Percentiles rank a stretch among this genome's conserved stretches.
Conservation (phyloP, 2,797 vertebrate species). For the Poeciliopsis turneri region DNA sequence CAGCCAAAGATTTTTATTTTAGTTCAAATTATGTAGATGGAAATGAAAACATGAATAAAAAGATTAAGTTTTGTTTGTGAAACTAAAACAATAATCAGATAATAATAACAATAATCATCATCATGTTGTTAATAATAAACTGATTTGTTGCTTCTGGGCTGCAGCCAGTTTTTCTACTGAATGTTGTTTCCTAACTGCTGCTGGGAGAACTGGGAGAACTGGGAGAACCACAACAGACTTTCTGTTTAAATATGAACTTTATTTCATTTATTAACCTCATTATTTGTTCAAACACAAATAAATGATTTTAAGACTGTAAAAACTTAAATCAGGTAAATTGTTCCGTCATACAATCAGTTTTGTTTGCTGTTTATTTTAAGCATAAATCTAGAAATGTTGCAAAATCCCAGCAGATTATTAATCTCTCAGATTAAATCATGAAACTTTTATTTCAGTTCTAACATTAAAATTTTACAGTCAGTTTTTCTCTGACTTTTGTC, state of each 20-base stretch:
- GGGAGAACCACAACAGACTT: background rate
- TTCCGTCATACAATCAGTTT: background rate
- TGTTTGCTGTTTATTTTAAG: background rate
- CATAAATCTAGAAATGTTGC: background rate
- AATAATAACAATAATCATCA: too few species aligned
- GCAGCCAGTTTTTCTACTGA: background rate
- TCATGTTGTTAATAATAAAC: background rate
- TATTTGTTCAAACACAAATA: too few species aligned
- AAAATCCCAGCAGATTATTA: background rate
- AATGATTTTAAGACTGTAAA: too few species aligned
- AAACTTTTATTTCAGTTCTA: too few species aligned
- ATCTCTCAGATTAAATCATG: too few species aligned
- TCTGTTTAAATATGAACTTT: background rate
- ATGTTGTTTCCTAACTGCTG: background rate
- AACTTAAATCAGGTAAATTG: background rate
- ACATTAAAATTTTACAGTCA: too few species aligned
- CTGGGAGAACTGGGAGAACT: background rate
- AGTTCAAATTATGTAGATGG: background rate
- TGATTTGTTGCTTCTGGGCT: background rate
- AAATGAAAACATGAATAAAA: background rate
- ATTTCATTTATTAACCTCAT: background rate
- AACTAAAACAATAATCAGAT: background rate
- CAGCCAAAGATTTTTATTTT: background rate
- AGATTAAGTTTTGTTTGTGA: background rate
- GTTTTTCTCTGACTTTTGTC: too few species aligned